Conservation (phyloP, 92 coral and sea anemone species). For the Siderastrea radians region DNA sequence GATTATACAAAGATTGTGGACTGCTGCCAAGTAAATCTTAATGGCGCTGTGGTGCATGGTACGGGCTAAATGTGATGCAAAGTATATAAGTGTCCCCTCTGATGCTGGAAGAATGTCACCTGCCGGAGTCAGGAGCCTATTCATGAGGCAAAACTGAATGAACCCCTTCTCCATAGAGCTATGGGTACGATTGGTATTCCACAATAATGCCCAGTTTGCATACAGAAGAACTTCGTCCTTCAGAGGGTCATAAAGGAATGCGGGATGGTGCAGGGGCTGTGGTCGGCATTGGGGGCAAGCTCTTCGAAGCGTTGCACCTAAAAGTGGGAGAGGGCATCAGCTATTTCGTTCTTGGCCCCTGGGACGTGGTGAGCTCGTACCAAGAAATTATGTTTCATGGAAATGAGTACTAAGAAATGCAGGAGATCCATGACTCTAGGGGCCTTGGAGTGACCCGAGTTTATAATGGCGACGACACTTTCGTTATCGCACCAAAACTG, state of each 20-base stretch:
- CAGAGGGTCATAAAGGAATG: too few relatives aligned
- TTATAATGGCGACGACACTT: too few relatives aligned
- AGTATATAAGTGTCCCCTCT: conserved; percentile 52
- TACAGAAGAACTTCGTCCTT: too few relatives aligned
- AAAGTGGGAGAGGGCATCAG: conserved; percentile 66
- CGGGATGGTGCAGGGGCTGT: too few relatives aligned
- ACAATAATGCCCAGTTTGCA: conserved; percentile 21
- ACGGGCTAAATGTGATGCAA: conserved; percentile 52
- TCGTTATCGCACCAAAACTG: conserved; percentile 59
- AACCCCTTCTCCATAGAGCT: conserved; percentile 59
- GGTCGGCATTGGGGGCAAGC: conserved; percentile 55
- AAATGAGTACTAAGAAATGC: conserved; percentile 29
- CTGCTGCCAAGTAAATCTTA: conserved; percentile 62
- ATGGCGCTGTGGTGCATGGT: conserved; percentile 48
- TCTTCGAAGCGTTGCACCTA: conserved; percentile 60
- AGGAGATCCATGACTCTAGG: conserved; percentile 59
- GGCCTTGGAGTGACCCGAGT: too few relatives aligned
- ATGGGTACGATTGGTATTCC: conserved; percentile 49
- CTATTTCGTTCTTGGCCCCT: conserved; percentile 58
- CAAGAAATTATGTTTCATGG: conserved; percentile 50
- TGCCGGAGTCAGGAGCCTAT: not conserved
- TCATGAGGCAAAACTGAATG: conserved; percentile 40
- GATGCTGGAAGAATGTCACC: conserved; percentile 35
- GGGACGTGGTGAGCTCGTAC: conserved; percentile 58
- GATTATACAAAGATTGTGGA: not conserved